A percentile compares a stretch with the other conserved stretches of the same genome.
Evolutionary conservation across 2,797 vertebrate genomes (phyloP).

Genomic region (Nothura maculosa): DNA sequence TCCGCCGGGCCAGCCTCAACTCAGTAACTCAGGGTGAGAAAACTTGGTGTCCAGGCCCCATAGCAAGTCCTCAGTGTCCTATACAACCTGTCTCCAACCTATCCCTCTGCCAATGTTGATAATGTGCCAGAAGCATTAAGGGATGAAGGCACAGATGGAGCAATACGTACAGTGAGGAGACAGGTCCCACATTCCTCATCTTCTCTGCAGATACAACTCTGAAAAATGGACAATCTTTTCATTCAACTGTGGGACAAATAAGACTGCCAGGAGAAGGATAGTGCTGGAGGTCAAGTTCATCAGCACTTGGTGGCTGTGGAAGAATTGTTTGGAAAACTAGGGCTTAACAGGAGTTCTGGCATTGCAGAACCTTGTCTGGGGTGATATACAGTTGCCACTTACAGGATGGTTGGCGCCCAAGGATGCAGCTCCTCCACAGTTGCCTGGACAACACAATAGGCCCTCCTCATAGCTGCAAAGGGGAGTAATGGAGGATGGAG

Average conservation of each 20-base stretch:
- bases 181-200: background rate
- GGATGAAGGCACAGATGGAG: background rate
- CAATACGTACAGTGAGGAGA: rapidly evolving
- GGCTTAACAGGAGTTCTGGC: too few relatives aligned
- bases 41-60: background rate
- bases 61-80: background rate
- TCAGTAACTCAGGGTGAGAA: background rate
- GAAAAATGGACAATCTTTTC: background rate
- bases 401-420: too few relatives aligned
- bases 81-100: background rate
- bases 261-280: background rate
- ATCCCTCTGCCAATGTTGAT: background rate
- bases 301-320: background rate
- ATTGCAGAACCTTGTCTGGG: too few relatives aligned
- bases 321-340: too few relatives aligned
- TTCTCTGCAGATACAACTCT: background rate
- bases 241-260: background rate
- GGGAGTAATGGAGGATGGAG: too few relatives aligned
- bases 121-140: rapidly evolving
- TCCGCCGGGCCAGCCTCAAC: background rate
- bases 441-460: too few relatives aligned
- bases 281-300: rapidly evolving
- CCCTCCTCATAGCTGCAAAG: too few relatives aligned
- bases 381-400: too few relatives aligned
- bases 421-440: too few relatives aligned